Base-by-base conservation (phyloP, 2,888 invertebrate species). In the Dolichopus griseipennis region DNA sequence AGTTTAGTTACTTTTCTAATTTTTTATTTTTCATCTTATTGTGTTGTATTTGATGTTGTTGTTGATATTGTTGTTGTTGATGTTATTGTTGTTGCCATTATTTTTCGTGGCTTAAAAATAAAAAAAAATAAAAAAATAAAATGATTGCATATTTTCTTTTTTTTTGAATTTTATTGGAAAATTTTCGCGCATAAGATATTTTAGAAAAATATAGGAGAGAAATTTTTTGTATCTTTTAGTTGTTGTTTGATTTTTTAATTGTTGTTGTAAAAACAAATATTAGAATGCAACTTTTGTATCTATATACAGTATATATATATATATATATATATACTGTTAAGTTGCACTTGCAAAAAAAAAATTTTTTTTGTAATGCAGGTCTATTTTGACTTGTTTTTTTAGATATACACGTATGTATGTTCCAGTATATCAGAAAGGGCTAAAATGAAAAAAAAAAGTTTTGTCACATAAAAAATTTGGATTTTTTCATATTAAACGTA, bases 161-260 rank as follows among this genome's bases (percentile, higher is more conserved):
- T 52, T 52, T 52, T 27, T 12, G 52, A 52, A 52, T 52, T 52
- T 52, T 52, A 52, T 52, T 52, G 52, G 52, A 52, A 52, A 52
- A 52, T 52, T 52, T 52, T 52, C 52, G 52, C 52, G 52, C 52
- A 52, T 52, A 52, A 52, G 52, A 41, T 41, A 41, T 41, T 41
- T 41, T 41, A 41, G 41, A 41, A 41, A n/a, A n/a, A n/a, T n/a
- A 41, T 12, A 12, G 41, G 41, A 15, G 41, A 41, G 41, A 52
- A 52, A n/a, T 52, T 52, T 52, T 52, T 52, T 52, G 8, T 52
- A n/a, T 52, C 2, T n/a, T 52, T 2, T 52, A 18, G 41, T 41
- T 41, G 41, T 41, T 41, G 41, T 41, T 41, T 27, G 9, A 18
- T 52, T 52, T 52, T 52, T 7, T 52, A 18, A 12, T 52, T 52